Evolutionary conservation across 1,140 invertebrate species (phyloP), one percentile per base, ranked within the genome.

Genomic region (Trachymyrmex septentrionalis): DNA sequence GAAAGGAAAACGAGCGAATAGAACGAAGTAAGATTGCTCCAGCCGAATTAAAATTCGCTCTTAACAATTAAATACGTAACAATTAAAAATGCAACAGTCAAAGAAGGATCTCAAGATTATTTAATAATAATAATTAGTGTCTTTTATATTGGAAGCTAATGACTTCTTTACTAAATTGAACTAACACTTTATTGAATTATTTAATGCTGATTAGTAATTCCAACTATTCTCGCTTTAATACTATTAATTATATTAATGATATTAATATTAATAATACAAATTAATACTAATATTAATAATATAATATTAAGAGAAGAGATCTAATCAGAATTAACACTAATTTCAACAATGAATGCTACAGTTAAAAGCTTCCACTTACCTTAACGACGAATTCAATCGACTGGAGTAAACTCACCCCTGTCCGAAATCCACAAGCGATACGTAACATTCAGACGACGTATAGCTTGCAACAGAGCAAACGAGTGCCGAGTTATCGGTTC

Each of bases 21-120:
- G 14, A 73, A 21, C 38, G 24, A 9, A 19, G 14, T 75, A 50
- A 84, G 69, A 75, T 30, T 63, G 44, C 57, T 75, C 63, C 67
- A 72, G 48, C 21, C 21, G 24, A 9, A 21, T 61, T 59, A 69
- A 69, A 69, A 69, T 67, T 67, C 27, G 12, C 34, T 67, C 64
- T 71, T 30, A 72, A 59, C 19, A 19, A 59, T 38, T 16, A 57
- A n/a, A 38, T 38, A 71, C 30, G 21, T 44, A 77, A 77, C 7
- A 64, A 77, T 64, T 50, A 77, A 21, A 78, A 66, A 66, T 78
- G 44, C 57, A 78, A 78, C n/a, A n/a, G 14, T 64, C n/a, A n/a
- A 27, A 63, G 19, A 64, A 21, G 24, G 10, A 30, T 19, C 7
- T 9, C 21, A 27, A 44, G 21, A 38, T 61, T 9, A 19, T 27